Evolutionary conservation across 2,888 invertebrate genomes (phyloP), one percentile per base, ranked within the genome.

Genomic region (Terebella lapidaria): DNA sequence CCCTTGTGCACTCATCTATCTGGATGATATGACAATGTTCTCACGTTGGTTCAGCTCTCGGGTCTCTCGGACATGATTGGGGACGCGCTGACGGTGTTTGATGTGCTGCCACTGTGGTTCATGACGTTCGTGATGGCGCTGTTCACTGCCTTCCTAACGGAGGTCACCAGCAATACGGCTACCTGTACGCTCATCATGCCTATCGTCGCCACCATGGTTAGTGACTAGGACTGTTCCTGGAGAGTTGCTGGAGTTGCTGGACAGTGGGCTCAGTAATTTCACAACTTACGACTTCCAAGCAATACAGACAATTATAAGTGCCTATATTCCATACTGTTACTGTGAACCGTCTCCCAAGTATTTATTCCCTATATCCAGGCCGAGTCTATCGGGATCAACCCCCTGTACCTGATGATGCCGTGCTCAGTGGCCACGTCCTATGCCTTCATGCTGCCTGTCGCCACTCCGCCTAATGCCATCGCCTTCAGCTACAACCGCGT

Each of bases 391-490:
- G 80, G 84, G 71, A 84, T 91, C 59, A 91, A 94, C 82, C 94
- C 94, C 0, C 82, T 95, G 61, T 91, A 89, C 81, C 84, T 94
- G 77, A 92, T 94, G 87, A 84, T 94, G 71, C 93, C 94, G 0
- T 91, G 92, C 0, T 86, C 92, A 0, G 83, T 94, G 26, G 89
- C 92, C 1, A 91, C 92, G 77, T 93, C 92, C 57, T 92, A 92
- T 84, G 92, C 84, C 35, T 84, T 94, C 85, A 92, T 92, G 85
- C 85, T 95, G 80, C 94, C 94, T 0, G 94, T 94, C n/a, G 93
- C 93, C 54, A 94, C 94, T 0, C 94, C 94, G 1, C 94, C 94
- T 24, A 95, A 95, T 81, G 94, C 95, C 3, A 90, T 96, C 61
- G 93, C 90, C 0, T 90, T 90, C 22, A 89, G 77, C 0, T 69